phyloP scores from a whole-genome alignment of 1,140 invertebrate species.

The Drosophila subpulchrella region DNA sequence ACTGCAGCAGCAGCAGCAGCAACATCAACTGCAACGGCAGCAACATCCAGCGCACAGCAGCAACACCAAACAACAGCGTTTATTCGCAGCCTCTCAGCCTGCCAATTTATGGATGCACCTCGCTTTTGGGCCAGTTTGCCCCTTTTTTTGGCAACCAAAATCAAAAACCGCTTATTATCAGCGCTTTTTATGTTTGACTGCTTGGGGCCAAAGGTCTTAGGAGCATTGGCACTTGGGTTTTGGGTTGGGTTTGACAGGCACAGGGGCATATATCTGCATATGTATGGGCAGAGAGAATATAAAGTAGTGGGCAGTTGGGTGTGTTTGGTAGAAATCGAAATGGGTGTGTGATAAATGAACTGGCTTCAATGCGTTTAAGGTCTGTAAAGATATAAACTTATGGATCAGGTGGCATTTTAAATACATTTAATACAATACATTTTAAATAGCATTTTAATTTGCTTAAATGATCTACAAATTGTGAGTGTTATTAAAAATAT shows the following conservation, averaged over 20 bases:
- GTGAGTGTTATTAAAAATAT: too few relatives aligned
- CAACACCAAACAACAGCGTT: constrained; percentile 8
- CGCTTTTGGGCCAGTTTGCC: constrained; percentile 51
- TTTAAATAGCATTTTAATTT: neutral
- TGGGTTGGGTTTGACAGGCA: constrained; percentile 21
- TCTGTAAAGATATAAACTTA: neutral
- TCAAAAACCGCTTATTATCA: constrained; percentile 76
- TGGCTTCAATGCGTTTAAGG: neutral
- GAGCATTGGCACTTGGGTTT: constrained; percentile 26
- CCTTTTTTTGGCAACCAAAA: constrained; percentile 57
- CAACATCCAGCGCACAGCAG: constrained; percentile 23
- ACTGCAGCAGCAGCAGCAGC: constrained; percentile 22
- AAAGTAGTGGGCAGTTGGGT: constrained; percentile 2
- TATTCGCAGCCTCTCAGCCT: constrained; percentile 19
- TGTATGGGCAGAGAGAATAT: neutral
- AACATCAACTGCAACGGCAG: constrained; percentile 16
- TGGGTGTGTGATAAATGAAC: constrained; percentile 3
- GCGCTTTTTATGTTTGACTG: constrained; percentile 57
- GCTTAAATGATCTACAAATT: too few relatives aligned
- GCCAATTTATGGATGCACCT: constrained; percentile 72
- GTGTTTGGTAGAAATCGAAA: constrained; percentile 1
- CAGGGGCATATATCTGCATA: neutral
- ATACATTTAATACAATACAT: neutral
- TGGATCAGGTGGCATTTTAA: neutral
- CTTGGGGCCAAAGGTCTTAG: constrained; percentile 58